Conservation (phyloP, 2,888 invertebrate genomes). For the Leptogaster cylindrica region DNA sequence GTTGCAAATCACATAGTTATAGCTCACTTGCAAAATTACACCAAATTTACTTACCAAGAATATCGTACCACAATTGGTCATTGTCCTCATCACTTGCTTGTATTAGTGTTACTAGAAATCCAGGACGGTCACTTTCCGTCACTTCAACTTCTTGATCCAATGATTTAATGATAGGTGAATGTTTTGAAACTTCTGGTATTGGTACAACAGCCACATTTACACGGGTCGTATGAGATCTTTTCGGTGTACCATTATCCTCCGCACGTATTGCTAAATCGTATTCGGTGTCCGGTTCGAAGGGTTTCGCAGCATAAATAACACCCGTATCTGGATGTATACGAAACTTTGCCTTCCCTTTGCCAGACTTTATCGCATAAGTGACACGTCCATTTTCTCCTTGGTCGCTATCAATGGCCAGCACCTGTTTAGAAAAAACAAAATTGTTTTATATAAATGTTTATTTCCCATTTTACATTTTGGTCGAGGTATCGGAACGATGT, state of each 20-base stretch:
- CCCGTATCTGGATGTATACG: slow-evolving; percentile 83
- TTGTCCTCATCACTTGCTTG: slow-evolving; percentile 86
- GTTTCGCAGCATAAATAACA: slow-evolving; percentile 77
- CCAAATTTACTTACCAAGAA: slow-evolving; percentile 71
- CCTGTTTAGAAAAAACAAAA: slow-evolving; percentile 62
- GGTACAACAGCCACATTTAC: slow-evolving; percentile 73
- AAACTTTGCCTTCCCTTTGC: slow-evolving; percentile 79
- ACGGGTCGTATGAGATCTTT: slow-evolving; percentile 76
- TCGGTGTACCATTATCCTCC: slow-evolving; percentile 78
- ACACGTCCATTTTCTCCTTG: slow-evolving; percentile 81
- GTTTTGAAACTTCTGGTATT: slow-evolving; percentile 67
- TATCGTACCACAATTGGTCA: slow-evolving; percentile 89
- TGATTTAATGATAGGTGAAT: slow-evolving; percentile 69
- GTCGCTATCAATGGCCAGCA: slow-evolving; percentile 84
- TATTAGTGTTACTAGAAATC: slow-evolving; percentile 83
- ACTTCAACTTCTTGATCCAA: slow-evolving; percentile 73
- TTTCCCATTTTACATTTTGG: too few species aligned
- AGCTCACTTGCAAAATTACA: too few species aligned
- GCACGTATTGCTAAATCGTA: slow-evolving; percentile 65
- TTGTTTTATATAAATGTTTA: too few species aligned
- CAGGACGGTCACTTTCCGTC: slow-evolving; percentile 86
- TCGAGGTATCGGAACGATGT: too few species aligned
- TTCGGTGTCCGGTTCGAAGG: slow-evolving; percentile 69
- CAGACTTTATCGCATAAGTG: slow-evolving; percentile 80
- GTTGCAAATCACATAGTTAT: not conserved